Conservation (phyloP, 1,140 invertebrate species). For the Apis mellifera region DNA sequence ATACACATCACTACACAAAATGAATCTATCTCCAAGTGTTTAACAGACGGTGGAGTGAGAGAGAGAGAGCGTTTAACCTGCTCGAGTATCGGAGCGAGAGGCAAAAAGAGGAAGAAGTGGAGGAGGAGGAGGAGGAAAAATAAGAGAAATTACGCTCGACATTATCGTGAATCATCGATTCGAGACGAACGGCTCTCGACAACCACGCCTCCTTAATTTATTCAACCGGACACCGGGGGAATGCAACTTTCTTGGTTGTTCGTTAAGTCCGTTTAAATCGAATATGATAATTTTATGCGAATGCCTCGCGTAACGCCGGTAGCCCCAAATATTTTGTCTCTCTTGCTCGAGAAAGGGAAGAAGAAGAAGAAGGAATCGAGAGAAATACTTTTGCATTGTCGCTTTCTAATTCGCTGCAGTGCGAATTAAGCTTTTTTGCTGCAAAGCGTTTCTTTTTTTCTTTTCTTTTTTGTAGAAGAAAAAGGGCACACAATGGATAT, state of each 20-base stretch:
- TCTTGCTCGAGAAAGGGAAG: neutral
- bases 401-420: constrained; percentile 34
- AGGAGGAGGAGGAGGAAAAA: neutral
- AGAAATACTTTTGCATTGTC: constrained; percentile 12
- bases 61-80: neutral
- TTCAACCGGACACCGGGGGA: constrained; percentile 16
- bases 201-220: constrained; percentile 45
- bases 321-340: neutral
- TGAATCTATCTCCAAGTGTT: too few species aligned
- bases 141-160: constrained; percentile 22
- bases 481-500: neutral
- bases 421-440: constrained; percentile 14
- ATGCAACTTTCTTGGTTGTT: constrained; percentile 34
- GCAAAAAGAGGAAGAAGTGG: too few species aligned
- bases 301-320: constrained; percentile 21
- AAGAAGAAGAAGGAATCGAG: neutral
- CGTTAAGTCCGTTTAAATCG: constrained; percentile 18
- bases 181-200: constrained; percentile 24
- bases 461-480: neutral
- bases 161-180: constrained; percentile 37
- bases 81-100: too few species aligned
- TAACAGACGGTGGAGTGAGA: too few species aligned
- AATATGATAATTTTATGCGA: constrained; percentile 42
- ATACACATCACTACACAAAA: too few species aligned
- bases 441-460: neutral